A percentile compares a stretch with the other conserved stretches of the same genome.
Conservation (phyloP, 1,140 invertebrate species). For the Chironomus tepperi region DNA sequence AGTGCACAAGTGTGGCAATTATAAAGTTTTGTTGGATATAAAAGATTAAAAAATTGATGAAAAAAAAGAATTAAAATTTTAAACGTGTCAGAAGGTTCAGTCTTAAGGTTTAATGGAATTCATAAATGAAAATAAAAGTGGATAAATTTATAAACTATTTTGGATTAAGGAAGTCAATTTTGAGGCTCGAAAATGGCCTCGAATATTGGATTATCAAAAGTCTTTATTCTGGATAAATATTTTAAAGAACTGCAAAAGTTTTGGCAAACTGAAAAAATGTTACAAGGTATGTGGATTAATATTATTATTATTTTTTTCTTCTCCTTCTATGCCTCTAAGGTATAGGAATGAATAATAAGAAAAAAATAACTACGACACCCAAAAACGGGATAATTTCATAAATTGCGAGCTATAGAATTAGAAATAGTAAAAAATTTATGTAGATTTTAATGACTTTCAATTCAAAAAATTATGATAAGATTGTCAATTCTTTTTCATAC, state of each 20-base stretch:
- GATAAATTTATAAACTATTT: neutral
- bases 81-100: too few species aligned
- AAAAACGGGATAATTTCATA: neutral
- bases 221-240: slow-evolving; percentile 95
- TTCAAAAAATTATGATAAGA: neutral
- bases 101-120: neutral
- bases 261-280: slow-evolving; percentile 92
- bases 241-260: slow-evolving; percentile 93
- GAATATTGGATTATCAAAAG: slow-evolving; percentile 87
- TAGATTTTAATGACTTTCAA: neutral
- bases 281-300: slow-evolving; percentile 65
- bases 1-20: too few species aligned
- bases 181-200: slow-evolving; percentile 40
- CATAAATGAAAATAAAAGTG: slow-evolving; percentile 5
- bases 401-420: neutral
- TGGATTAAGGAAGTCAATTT: slow-evolving; percentile 7
- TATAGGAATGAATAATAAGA: neutral
- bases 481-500: neutral
- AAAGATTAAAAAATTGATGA: too few species aligned
- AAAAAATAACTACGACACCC: neutral
- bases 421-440: neutral
- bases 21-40: too few species aligned
- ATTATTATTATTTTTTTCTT: too few species aligned
- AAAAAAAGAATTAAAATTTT: too few species aligned
- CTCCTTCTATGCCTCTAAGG: too few species aligned